Evolutionary conservation across 2,888 invertebrate genomes (phyloP).

Genomic region (Odontocolon sp.): DNA sequence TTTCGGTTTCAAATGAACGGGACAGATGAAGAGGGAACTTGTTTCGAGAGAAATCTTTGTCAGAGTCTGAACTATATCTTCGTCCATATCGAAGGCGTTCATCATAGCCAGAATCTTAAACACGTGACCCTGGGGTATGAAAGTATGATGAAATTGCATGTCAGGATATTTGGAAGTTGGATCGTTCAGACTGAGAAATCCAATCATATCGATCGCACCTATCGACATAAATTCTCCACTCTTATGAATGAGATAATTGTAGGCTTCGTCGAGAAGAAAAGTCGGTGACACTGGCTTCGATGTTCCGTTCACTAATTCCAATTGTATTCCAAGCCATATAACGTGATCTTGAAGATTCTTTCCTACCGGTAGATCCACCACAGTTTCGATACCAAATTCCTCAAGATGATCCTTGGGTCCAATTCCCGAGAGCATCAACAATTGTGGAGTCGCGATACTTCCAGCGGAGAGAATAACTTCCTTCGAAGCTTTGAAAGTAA

Average conservation of each 20-base stretch:
- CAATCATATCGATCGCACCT: constrained; percentile 82
- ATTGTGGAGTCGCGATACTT: constrained; percentile 85
- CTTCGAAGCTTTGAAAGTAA: constrained; percentile 80
- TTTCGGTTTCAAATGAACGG: constrained; percentile 80
- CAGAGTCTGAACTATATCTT: constrained; percentile 67
- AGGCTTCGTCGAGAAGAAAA: constrained; percentile 66
- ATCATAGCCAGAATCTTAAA: constrained; percentile 39
- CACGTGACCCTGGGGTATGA: constrained; percentile 77
- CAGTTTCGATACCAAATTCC: constrained; percentile 79
- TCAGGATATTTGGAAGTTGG: constrained; percentile 83
- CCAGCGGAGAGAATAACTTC: constrained; percentile 87
- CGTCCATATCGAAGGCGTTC: constrained; percentile 53
- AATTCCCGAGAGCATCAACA: constrained; percentile 87
- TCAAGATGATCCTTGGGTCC: constrained; percentile 82
- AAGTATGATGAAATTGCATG: constrained; percentile 82
- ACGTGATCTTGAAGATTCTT: constrained; percentile 83
- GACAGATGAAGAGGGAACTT: constrained; percentile 66
- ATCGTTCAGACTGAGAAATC: constrained; percentile 82
- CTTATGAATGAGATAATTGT: constrained; percentile 80
- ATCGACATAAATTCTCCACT: constrained; percentile 80
- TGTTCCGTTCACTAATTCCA: constrained; percentile 63
- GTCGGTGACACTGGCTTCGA: constrained; percentile 17
- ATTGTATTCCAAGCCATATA: constrained; percentile 68
- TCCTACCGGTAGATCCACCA: constrained; percentile 82
- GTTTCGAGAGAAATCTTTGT: constrained; percentile 64